phyloP scores from a whole-genome alignment of 2,113 vertebrate genomes.

The Hippotragus niger region DNA sequence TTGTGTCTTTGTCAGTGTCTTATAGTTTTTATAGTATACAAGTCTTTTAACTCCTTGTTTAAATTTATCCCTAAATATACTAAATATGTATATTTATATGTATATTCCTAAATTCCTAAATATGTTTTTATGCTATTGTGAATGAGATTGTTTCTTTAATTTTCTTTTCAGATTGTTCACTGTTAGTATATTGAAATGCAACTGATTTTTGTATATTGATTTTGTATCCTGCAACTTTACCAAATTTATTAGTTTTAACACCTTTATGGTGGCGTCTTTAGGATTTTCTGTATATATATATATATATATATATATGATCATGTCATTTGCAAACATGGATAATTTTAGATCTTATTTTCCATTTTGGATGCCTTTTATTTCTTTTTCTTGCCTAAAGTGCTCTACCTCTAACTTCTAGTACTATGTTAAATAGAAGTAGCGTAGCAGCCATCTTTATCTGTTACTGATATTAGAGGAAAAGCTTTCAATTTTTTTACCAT shows the following conservation, averaged over 20 bases:
- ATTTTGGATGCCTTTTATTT: neutral
- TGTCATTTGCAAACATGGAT: neutral
- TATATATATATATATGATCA: neutral
- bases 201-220: neutral
- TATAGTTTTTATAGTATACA: neutral
- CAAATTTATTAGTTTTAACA: neutral
- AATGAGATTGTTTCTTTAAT: neutral
- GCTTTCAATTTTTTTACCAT: neutral
- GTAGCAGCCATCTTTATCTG: neutral
- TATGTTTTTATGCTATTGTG: neutral
- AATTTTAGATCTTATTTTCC: neutral
- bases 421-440: neutral
- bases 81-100: neutral
- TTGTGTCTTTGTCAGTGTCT: neutral
- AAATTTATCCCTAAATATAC: neutral
- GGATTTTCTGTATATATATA: neutral
- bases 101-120: neutral
- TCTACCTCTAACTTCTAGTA: neutral
- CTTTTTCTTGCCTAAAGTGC: neutral
- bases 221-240: neutral
- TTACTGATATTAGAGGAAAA: neutral
- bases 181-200: neutral
- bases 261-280: neutral
- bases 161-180: neutral
- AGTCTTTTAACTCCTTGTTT: neutral